A percentile compares a stretch with the other conserved stretches of the same genome.
These are phyloP conservation scores for Heterotis niloticus DNA, from an alignment of 2,113 vertebrate genomes.

Conservation along the genomic window DNA sequence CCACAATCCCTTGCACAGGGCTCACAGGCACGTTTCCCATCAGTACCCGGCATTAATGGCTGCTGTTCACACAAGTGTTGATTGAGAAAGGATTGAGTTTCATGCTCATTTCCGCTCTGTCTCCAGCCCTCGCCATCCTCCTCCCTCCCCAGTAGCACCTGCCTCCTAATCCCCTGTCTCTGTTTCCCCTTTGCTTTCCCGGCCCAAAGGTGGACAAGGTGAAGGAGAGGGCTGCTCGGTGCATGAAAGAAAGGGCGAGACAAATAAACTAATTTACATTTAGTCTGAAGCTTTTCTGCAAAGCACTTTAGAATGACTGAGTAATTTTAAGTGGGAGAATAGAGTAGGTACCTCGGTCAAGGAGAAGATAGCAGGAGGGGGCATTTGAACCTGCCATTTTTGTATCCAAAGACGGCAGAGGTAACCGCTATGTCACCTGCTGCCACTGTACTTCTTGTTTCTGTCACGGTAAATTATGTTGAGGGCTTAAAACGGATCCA, in stretches of 20 bases:
- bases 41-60: slow-evolving; percentile 41
- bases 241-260: neutral
- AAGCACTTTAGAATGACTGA: too few species aligned
- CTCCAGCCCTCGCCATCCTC: neutral
- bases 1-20: slow-evolving; percentile 30
- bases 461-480: slow-evolving; percentile 22
- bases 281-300: too few species aligned
- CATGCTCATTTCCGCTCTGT: slow-evolving; percentile 41
- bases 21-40: slow-evolving; percentile 47
- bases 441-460: slow-evolving; percentile 11
- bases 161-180: slow-evolving; percentile 25
- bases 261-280: slow-evolving; percentile 18
- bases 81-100: slow-evolving; percentile 45
- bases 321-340: too few species aligned
- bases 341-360: too few species aligned
- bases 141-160: neutral
- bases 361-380: too few species aligned
- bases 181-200: slow-evolving; percentile 37
- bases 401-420: too few species aligned
- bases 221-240: neutral
- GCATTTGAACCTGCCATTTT: too few species aligned
- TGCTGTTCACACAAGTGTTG: slow-evolving; percentile 45
- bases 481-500: neutral
- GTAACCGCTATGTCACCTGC: too few species aligned
- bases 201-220: slow-evolving; percentile 3